These are phyloP conservation scores for Mormyrops boulengeri DNA, from an alignment of 2,797 vertebrate genomes.

Conservation along the genomic window DNA sequence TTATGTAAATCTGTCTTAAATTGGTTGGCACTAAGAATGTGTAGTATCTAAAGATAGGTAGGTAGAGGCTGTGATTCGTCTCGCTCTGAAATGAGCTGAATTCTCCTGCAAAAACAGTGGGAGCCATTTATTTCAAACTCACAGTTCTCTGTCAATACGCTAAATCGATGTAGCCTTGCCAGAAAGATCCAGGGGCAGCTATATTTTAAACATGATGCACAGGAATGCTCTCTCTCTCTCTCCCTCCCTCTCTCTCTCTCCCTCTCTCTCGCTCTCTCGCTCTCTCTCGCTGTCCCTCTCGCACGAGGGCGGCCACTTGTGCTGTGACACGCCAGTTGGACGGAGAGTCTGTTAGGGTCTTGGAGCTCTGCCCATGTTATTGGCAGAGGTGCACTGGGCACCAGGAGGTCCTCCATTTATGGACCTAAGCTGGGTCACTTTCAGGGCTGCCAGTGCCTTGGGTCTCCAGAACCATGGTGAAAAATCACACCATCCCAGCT, in stretches of 20 bases:
- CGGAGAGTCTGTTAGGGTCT: not conserved
- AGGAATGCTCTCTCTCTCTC: not conserved
- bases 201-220: not conserved
- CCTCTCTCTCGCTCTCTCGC: not conserved
- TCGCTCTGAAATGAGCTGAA: not conserved
- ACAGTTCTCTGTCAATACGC: not conserved
- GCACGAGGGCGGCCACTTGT: not conserved
- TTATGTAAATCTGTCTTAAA: not conserved
- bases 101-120: not conserved
- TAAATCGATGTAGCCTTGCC: not conserved
- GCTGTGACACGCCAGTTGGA: not conserved
- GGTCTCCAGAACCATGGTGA: not conserved
- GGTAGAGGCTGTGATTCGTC: not conserved
- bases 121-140: not conserved
- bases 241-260: not conserved
- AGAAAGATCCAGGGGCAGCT: not conserved
- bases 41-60: not conserved
- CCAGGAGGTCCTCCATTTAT: constrained; percentile 17
- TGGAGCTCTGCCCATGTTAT: not conserved
- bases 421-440: not conserved
- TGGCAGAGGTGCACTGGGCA: not conserved
- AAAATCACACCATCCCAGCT: not conserved
- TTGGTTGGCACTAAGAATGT: not conserved
- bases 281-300: not conserved
- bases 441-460: constrained; percentile 3